phyloP scores from a whole-genome alignment of 2,113 vertebrate genomes.

The Abramis brama region DNA sequence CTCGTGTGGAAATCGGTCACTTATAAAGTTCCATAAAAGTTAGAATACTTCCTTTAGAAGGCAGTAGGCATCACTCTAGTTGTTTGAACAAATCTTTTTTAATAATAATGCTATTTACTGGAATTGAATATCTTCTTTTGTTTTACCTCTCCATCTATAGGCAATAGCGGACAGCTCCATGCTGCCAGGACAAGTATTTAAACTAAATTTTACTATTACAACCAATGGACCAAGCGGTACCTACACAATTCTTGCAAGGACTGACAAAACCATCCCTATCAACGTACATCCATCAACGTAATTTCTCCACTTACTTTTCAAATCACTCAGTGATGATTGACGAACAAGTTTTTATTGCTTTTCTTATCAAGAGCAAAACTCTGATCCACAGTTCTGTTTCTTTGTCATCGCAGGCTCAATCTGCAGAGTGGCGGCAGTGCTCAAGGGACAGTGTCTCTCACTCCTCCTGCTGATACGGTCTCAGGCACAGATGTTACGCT shows the following conservation, averaged over 20 bases:
- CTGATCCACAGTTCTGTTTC: not conserved
- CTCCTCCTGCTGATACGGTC: slow-evolving; percentile 50
- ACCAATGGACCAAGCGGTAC: slow-evolving; percentile 61
- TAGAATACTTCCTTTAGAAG: not conserved
- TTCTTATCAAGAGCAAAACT: not conserved
- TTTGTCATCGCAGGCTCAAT: slow-evolving; percentile 59
- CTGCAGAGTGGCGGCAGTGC: slow-evolving; percentile 56
- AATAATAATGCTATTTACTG: not conserved
- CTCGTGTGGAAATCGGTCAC: not conserved
- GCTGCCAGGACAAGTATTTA: slow-evolving; percentile 66
- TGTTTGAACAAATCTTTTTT: not conserved
- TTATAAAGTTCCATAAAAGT: not conserved
- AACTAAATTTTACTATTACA: slow-evolving; percentile 64
- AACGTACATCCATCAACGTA: slow-evolving; percentile 47
- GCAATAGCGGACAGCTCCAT: slow-evolving; percentile 61
- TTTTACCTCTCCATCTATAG: slow-evolving; percentile 50
- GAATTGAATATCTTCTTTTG: not conserved
- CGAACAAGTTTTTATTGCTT: not conserved
- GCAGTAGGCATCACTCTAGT: not conserved
- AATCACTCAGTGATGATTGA: not conserved
- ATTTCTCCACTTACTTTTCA: slow-evolving; percentile 8
- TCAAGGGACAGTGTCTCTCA: slow-evolving; percentile 62
- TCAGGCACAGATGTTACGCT: slow-evolving; percentile 75
- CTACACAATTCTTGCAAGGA: slow-evolving; percentile 62
- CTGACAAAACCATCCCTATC: slow-evolving; percentile 66